Percentiles rank a stretch among this genome's conserved stretches.
These are phyloP conservation scores for Phaethornis superciliosus DNA, from an alignment of 2,113 vertebrate species.

Conservation along the genomic window DNA sequence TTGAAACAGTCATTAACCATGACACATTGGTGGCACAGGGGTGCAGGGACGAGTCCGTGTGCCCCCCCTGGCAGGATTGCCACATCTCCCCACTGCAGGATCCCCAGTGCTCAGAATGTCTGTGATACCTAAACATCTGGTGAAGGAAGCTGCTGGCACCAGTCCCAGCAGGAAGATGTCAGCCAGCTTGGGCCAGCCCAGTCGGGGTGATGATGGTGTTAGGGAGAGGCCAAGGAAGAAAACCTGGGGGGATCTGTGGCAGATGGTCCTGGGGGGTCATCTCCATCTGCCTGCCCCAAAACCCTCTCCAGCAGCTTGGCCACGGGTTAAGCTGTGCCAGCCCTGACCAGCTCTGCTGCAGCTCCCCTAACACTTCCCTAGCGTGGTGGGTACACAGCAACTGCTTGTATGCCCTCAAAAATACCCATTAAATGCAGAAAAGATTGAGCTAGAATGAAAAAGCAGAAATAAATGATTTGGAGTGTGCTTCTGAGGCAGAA, in stretches of 20 bases:
- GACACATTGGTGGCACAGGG: fast-evolving
- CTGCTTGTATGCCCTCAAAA: fast-evolving
- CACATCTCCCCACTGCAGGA: background rate
- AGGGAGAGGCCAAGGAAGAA: background rate
- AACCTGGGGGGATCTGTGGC: background rate
- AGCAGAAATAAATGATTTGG: background rate
- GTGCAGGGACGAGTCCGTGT: background rate
- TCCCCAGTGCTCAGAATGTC: background rate
- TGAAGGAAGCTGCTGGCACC: background rate
- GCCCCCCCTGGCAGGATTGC: no score
- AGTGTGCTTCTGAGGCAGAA: background rate
- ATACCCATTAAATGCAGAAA: background rate
- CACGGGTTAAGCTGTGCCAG: background rate
- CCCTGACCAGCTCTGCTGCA: background rate
- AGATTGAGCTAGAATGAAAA: background rate
- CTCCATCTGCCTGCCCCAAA: no score
- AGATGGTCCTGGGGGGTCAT: fast-evolving
- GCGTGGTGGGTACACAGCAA: background rate
- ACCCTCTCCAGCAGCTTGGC: background rate
- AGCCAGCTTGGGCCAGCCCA: background rate
- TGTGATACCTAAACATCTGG: background rate
- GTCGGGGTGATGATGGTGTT: background rate
- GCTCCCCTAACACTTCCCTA: background rate
- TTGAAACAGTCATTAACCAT: background rate
- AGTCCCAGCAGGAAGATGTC: background rate